phyloP scores from a whole-genome alignment of 1,140 invertebrate genomes.

The Muscidifurax raptorellus region DNA sequence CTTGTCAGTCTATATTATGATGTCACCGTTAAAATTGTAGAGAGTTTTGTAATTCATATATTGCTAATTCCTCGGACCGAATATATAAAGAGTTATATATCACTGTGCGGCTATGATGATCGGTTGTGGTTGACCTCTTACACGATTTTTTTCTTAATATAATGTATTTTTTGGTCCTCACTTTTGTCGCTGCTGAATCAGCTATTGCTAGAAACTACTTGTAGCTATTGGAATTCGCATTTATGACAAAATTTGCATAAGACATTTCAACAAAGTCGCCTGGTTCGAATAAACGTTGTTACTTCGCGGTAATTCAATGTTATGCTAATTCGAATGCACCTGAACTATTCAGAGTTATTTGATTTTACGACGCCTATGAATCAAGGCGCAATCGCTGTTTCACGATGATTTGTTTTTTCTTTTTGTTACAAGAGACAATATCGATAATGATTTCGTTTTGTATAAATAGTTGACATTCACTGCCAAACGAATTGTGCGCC shows the following conservation, averaged over 20 bases:
- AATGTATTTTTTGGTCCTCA: no score
- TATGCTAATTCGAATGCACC: background rate
- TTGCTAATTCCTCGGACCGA: background rate
- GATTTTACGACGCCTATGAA: no score
- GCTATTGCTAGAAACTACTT: background rate
- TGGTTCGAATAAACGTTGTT: background rate
- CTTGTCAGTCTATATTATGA: background rate
- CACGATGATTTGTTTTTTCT: background rate
- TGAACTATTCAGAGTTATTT: background rate
- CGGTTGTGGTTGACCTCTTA: background rate
- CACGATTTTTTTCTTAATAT: background rate
- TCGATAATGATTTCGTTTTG: background rate
- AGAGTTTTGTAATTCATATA: background rate
- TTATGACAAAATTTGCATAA: background rate
- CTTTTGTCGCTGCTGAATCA: no score
- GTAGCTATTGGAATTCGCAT: background rate
- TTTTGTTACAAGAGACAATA: background rate
- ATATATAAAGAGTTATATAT: background rate
- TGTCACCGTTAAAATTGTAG: background rate
- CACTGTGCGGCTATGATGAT: no score
- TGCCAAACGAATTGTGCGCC: background rate
- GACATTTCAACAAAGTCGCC: background rate
- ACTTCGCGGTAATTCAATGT: background rate
- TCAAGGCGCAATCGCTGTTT: no score
- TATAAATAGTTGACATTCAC: background rate